Evolutionary conservation across 2,113 vertebrate species (phyloP).

Genomic region (Anguilla rostrata): DNA sequence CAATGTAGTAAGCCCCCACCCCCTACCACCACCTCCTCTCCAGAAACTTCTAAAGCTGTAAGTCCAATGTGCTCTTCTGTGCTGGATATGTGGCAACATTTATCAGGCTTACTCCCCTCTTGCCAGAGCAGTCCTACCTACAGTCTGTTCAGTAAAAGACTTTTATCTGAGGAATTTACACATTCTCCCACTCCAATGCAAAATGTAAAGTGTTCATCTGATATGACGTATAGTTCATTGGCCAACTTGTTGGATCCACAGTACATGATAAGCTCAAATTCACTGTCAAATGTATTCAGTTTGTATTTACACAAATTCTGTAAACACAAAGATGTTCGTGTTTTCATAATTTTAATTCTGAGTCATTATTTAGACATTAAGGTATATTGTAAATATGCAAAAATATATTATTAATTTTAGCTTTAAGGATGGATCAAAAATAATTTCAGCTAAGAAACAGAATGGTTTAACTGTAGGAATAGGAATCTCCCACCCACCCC

Average conservation of each 20-base stretch:
- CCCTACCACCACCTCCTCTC: neutral
- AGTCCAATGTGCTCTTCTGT: neutral
- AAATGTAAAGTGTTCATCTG: too few relatives aligned
- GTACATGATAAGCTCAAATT: neutral
- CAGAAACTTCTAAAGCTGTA: neutral
- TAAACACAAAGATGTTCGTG: neutral
- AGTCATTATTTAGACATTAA: neutral
- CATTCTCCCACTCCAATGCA: too few relatives aligned
- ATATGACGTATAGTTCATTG: too few relatives aligned
- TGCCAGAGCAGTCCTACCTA: neutral
- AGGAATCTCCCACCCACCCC: neutral
- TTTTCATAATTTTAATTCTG: neutral
- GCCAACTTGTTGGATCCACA: neutral
- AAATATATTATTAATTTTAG: neutral
- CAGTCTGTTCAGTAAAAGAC: neutral
- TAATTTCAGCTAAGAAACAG: neutral
- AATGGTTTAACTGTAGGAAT: neutral
- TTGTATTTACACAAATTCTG: too few relatives aligned
- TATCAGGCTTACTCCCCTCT: neutral
- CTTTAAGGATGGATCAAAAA: neutral
- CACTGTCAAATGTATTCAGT: too few relatives aligned
- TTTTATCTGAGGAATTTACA: neutral
- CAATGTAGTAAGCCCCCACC: constrained; percentile 23
- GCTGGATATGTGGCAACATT: neutral
- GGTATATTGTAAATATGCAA: neutral